A percentile compares a stretch with the other conserved stretches of the same genome.
These are phyloP conservation scores for Acheta domesticus DNA, from an alignment of 2,888 invertebrate species.

Conservation along the genomic window DNA sequence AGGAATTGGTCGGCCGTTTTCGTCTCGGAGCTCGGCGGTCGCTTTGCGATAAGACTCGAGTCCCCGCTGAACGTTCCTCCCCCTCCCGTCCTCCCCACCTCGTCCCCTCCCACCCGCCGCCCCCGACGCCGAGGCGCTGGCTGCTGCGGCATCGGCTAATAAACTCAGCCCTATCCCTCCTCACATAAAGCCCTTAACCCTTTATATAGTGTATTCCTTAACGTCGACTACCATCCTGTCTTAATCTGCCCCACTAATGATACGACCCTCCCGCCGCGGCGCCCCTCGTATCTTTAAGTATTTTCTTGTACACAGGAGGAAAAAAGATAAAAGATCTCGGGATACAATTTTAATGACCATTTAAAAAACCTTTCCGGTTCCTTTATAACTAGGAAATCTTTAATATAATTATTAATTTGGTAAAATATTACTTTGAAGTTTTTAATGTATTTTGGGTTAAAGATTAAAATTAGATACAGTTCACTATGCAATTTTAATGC, in stretches of 20 bases:
- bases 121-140: background rate
- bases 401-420: background rate
- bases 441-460: background rate
- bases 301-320: conserved; percentile 10
- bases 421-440: conserved; percentile 3
- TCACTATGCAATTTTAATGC: background rate
- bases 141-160: background rate
- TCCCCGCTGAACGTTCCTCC: background rate
- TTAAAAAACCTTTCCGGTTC: background rate
- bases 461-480: conserved; percentile 6
- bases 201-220: conserved; percentile 18
- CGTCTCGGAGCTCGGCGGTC: conserved; percentile 5
- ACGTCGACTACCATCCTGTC: conserved; percentile 11
- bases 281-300: background rate
- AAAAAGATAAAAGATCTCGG: background rate
- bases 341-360: conserved; percentile 10
- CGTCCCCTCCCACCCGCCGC: background rate
- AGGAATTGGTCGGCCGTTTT: conserved; percentile 9
- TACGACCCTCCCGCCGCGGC: background rate
- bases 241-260: conserved; percentile 18
- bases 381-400: background rate
- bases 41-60: background rate
- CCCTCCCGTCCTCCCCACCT: background rate
- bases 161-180: conserved; percentile 2
- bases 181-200: conserved; percentile 18